Percentiles rank a stretch among this genome's conserved stretches.
phyloP scores from a whole-genome alignment of 2,888 invertebrate species.

The Acleris cristana region DNA sequence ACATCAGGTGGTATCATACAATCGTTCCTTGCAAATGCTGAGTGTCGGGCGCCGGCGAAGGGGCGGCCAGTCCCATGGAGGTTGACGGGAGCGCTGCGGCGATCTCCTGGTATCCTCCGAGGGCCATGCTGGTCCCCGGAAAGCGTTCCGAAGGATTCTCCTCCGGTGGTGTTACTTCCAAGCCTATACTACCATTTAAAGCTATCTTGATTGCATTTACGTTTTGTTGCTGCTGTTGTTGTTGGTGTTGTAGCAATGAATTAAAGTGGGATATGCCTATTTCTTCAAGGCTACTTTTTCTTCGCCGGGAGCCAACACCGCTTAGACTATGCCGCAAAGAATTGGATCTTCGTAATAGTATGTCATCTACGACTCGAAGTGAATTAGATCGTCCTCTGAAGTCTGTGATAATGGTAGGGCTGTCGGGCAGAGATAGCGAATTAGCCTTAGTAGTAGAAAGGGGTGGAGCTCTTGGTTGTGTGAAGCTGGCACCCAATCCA shows the following conservation, averaged over 20 bases:
- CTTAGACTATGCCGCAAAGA: conserved; percentile 92
- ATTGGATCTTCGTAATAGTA: conserved; percentile 91
- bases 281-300: conserved; percentile 94
- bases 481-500: conserved; percentile 86
- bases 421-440: conserved; percentile 94
- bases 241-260: conserved; percentile 84
- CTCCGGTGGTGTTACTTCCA: conserved; percentile 90
- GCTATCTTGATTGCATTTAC: conserved; percentile 92
- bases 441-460: conserved; percentile 93
- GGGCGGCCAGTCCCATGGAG: conserved; percentile 61
- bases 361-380: conserved; percentile 93
- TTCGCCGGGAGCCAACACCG: conserved; percentile 85
- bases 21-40: conserved; percentile 94
- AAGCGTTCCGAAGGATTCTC: conserved; percentile 83
- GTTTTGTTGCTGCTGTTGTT: conserved; percentile 84
- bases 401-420: conserved; percentile 91
- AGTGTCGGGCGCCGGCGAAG: conserved; percentile 81
- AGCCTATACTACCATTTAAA: conserved; percentile 92
- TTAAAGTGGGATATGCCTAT: conserved; percentile 93
- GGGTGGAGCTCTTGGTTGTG: conserved; percentile 88
- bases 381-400: conserved; percentile 93
- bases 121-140: conserved; percentile 57
- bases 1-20: conserved; percentile 97
- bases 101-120: conserved; percentile 80
- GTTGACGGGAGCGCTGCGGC: conserved; percentile 71